Evolutionary conservation across 2,797 vertebrate genomes (phyloP).

Genomic region (Gobio occitaniae): DNA sequence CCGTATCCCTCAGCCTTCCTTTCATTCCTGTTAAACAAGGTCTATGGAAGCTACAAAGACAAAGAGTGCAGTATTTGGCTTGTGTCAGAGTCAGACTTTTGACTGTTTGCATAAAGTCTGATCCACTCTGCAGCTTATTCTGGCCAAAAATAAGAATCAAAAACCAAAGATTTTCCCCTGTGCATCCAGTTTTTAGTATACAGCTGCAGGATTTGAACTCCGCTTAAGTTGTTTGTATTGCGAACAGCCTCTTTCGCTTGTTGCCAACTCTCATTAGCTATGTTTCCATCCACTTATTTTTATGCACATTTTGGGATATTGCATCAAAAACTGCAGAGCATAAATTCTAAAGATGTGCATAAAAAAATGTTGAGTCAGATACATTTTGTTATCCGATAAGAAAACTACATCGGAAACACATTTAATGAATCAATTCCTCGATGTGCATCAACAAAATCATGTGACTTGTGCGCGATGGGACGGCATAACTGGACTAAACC

Average conservation of each 20-base stretch:
- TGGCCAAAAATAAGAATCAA: not conserved
- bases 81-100: not conserved
- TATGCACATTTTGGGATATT: too few species aligned
- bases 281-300: too few species aligned
- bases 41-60: not conserved
- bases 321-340: too few species aligned
- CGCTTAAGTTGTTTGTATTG: not conserved
- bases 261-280: not conserved
- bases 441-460: too few species aligned
- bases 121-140: not conserved
- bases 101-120: not conserved
- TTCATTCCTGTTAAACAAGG: not conserved
- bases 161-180: not conserved
- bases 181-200: not conserved
- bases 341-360: too few species aligned
- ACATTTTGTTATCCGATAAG: too few species aligned
- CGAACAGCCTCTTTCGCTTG: too few species aligned
- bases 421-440: too few species aligned
- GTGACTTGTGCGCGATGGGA: too few species aligned
- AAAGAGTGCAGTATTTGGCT: not conserved
- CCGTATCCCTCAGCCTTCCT: not conserved
- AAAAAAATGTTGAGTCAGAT: too few species aligned
- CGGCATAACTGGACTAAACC: too few species aligned
- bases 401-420: too few species aligned
- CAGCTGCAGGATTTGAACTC: constrained; percentile 7